Evolutionary conservation across 2,888 invertebrate species (phyloP).

Genomic region (Zaprionus bogoriensis): DNA sequence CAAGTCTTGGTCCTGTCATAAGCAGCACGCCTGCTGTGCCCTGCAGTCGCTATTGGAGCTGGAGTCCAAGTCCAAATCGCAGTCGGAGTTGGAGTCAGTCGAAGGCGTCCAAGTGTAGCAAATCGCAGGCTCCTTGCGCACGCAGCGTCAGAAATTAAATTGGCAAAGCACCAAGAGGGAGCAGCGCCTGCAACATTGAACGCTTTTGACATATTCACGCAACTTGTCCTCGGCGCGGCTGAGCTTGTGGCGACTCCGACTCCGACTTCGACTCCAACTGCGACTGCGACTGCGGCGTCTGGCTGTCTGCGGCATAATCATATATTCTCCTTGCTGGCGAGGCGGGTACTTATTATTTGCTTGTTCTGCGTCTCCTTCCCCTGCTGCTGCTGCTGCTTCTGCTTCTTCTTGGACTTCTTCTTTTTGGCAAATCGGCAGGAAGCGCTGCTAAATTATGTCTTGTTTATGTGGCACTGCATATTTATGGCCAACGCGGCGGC

Average conservation of each 20-base stretch:
- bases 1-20: slow-evolving; percentile 55
- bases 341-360: slow-evolving; percentile 71
- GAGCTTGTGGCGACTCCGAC: not conserved
- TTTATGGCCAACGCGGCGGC: slow-evolving; percentile 61
- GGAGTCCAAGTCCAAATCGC: not conserved
- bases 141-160: slow-evolving; percentile 80
- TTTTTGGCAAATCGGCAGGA: slow-evolving; percentile 78
- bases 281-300: slow-evolving; percentile 59
- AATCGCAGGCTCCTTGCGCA: slow-evolving; percentile 70
- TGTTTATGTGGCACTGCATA: slow-evolving; percentile 77
- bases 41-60: slow-evolving; percentile 6
- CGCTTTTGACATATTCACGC: slow-evolving; percentile 75
- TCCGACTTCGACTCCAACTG: slow-evolving; percentile 15
- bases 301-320: slow-evolving; percentile 74
- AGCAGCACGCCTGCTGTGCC: slow-evolving; percentile 70
- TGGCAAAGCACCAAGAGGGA: slow-evolving; percentile 78
- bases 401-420: too few species aligned
- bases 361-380: slow-evolving; percentile 33
- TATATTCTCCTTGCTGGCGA: slow-evolving; percentile 68
- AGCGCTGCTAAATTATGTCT: slow-evolving; percentile 75
- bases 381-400: not conserved
- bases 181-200: slow-evolving; percentile 68
- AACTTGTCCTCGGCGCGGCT: slow-evolving; percentile 49
- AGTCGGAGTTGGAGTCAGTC: slow-evolving; percentile 39
- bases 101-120: slow-evolving; percentile 79